Base-by-base conservation (phyloP, 2,797 vertebrate genomes). In the Leuciscus waleckii region DNA sequence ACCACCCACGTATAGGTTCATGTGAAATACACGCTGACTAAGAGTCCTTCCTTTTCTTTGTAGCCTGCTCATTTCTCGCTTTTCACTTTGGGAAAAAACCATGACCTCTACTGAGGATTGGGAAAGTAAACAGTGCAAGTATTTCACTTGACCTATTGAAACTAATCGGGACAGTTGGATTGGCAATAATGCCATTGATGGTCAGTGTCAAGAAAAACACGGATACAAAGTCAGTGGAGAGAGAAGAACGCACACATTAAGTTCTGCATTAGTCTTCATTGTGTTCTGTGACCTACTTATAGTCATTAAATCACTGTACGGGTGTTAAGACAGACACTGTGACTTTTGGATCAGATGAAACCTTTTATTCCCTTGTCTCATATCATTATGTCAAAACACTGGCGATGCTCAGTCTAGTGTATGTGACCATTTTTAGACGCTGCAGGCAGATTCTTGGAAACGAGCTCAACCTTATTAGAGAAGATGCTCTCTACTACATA, bases 371-470 rank as follows among this genome's bases (percentile, higher is more conserved):
- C 29, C 70, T 43, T 70, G 81, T 88, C 86, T 13, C 26, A 43
- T 87, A 58, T 82, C 65, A 86, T 91, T 86, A 88, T 63, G 63
- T 81, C 83, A 81, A 29, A 11, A 21, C 37, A 70, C n/a, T 74
- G 73, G 54, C 46, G 35, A 73, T 32, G 73, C 58, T 51, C 81
- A 65, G 67, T 82, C 35, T 69, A 70, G 68, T 73, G 78, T 32
- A 10, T 43, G 21, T 73, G 43, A 54, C 79, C 35, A 35, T 37
- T 54, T 49, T 51, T 26, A 87, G 67, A 67, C 7, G 67, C 82
- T 78, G 9, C 73, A 56, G 77, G 85, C 79, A 21, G 37, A 71
- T 41, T 49, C 41, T 19, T 8, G n/a, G 69, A 56, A 46, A 71
- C 10, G 1, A 46, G 35, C 54, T 49, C 41, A 21, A 73, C 37